phyloP scores from a whole-genome alignment of 2,888 invertebrate species.

The Pyrochroa serraticornis region DNA sequence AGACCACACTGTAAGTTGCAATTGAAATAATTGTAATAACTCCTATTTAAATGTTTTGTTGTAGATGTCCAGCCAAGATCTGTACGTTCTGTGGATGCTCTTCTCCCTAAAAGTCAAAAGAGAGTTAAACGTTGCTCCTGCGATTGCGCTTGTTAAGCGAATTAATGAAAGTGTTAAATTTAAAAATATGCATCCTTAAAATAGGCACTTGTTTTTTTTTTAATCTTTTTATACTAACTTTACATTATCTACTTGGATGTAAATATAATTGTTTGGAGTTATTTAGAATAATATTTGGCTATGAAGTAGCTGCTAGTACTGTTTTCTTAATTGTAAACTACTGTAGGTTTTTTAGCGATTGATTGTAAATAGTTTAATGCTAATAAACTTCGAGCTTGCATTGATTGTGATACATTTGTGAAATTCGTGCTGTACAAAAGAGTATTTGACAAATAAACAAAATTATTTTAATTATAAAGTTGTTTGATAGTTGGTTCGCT shows the following conservation, averaged over 20 bases:
- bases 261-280: conserved; percentile 6
- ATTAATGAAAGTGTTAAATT: not conserved
- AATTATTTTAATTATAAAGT: too few relatives aligned
- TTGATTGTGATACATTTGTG: conserved; percentile 6
- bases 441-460: too few relatives aligned
- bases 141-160: conserved; percentile 69
- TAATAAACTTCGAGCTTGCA: conserved; percentile 2
- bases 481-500: too few relatives aligned
- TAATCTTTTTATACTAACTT: conserved; percentile 1
- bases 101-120: conserved; percentile 63
- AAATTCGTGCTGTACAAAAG: conserved; percentile 4
- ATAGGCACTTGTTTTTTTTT: not conserved
- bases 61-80: conserved; percentile 83
- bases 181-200: not conserved
- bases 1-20: conserved; percentile 78
- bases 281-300: not conserved
- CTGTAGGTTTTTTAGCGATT: not conserved
- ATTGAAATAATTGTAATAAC: not conserved
- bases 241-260: not conserved
- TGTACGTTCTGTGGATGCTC: conserved; percentile 57
- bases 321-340: not conserved
- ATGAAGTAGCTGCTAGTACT: not conserved
- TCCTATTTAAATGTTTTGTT: conserved; percentile 43
- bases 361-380: conserved; percentile 6
- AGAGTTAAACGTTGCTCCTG: conserved; percentile 78